Evolutionary conservation across 2,888 invertebrate genomes (phyloP), one percentile per base, ranked within the genome.

Genomic region (Teleogryllus oceanicus): DNA sequence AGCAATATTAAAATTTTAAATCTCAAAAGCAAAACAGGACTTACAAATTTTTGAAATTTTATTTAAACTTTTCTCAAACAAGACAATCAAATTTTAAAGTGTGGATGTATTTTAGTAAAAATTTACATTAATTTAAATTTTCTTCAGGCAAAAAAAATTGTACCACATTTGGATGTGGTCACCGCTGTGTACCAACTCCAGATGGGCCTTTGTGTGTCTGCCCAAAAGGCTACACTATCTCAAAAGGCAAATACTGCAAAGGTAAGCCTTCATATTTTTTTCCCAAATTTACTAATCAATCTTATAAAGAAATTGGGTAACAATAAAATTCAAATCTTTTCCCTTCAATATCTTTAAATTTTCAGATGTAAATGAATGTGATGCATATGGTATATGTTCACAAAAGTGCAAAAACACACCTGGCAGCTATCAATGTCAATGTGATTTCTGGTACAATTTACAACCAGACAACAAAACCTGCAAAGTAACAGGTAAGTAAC

Each of bases 331-430:
- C n/a, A 12, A 50, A 49, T 20, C 49, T 50, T 20, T n/a, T 62
- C 62, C 62, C 13, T 62, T 37, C 5, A 37, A 37, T 37, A 2
- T 8, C 37, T 37, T 37, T 18, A 62, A 62, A 62, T 18, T 81
- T 81, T 0, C 86, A 82, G 93, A 93, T 83, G 87, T 92, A 5
- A 88, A 94, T 84, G 93, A 93, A 84, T 94, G 94, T 83, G 86
- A 89, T 62, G 85, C 86, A 0, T 89, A 88, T 82, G 93, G 93
- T 0, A 86, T 89, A 11, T 95, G 95, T 84, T 92, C 93, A 78
- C 95, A 95, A 82, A 86, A 85, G 16, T 95, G 95, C 84, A 84
- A 87, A 0, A 93, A 94, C 83, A 86, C 83, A 0, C 85, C 86
- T 0, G 92, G 92, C 0, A 89, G 90, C 0, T 93, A 90, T 84